A percentile compares a stretch with the other conserved stretches of the same genome.
Evolutionary conservation across 2,888 invertebrate species (phyloP).

Genomic region (Hofmannophila pseudospretella): DNA sequence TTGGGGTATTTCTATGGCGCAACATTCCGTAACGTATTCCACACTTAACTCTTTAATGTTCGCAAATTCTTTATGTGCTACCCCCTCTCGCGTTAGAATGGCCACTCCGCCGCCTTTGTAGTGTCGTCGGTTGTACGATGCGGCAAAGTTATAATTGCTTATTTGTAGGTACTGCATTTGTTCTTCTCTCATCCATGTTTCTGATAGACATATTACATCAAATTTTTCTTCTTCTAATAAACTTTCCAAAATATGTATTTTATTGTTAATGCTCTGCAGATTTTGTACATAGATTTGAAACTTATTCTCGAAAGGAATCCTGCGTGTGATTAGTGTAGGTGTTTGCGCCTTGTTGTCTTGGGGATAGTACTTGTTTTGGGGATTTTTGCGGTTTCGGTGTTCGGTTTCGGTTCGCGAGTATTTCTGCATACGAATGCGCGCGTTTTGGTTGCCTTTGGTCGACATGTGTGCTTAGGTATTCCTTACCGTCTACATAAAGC

Average conservation of each 20-base stretch:
- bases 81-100: slow-evolving; percentile 9
- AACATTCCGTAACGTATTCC: slow-evolving; percentile 16
- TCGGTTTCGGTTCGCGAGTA: too few relatives aligned
- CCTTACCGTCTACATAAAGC: slow-evolving; percentile 7
- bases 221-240: slow-evolving; percentile 10
- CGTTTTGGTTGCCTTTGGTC: too few relatives aligned
- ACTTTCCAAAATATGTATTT: slow-evolving; percentile 4
- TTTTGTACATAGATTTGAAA: background rate
- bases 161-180: slow-evolving; percentile 9
- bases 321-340: too few relatives aligned
- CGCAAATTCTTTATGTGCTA: slow-evolving; percentile 9
- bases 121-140: slow-evolving; percentile 10
- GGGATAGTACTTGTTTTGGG: too few relatives aligned
- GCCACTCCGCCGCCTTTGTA: slow-evolving; percentile 16
- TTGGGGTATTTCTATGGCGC: slow-evolving; percentile 12
- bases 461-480: too few relatives aligned
- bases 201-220: slow-evolving; percentile 12
- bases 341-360: too few relatives aligned
- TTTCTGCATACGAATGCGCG: too few relatives aligned
- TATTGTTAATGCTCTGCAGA: background rate
- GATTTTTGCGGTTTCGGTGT: too few relatives aligned
- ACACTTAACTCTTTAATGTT: slow-evolving; percentile 12
- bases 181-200: slow-evolving; percentile 11
- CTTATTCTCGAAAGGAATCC: too few relatives aligned
- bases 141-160: slow-evolving; percentile 5